Evolutionary conservation across 2,797 vertebrate genomes (phyloP).

Genomic region (Cryptoblepharus egeriae): DNA sequence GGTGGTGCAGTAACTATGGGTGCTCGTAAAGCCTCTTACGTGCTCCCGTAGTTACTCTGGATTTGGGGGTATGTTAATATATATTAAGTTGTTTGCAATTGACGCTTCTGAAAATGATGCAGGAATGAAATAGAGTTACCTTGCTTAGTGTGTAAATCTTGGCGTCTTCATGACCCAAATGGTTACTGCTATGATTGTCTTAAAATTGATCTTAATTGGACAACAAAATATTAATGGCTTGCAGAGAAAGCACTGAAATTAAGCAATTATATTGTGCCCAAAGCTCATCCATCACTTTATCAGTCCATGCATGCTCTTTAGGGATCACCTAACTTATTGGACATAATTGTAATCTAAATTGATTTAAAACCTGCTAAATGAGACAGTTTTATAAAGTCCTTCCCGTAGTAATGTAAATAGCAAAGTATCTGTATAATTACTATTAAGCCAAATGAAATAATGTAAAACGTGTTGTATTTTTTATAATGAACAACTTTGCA

Average conservation of each 20-base stretch:
- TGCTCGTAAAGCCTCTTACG: no score
- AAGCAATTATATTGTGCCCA: constrained; percentile 16
- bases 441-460: not conserved
- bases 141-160: not conserved
- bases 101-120: not conserved
- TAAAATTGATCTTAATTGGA: constrained; percentile 39
- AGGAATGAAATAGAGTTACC: constrained; percentile 4
- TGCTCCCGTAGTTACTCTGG: no score
- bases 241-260: not conserved
- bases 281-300: constrained; percentile 25
- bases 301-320: constrained; percentile 8
- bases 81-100: not conserved
- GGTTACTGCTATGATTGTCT: not conserved
- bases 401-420: constrained; percentile 13
- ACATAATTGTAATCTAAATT: constrained; percentile 39
- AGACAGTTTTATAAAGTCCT: constrained; percentile 14
- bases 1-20: no score
- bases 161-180: not conserved
- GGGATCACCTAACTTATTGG: constrained; percentile 18
- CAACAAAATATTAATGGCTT: constrained; percentile 30
- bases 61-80: no score
- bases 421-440: not conserved
- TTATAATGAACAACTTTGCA: not conserved
- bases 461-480: constrained; percentile 12
- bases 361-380: constrained; percentile 30